Base-by-base conservation (phyloP, 2,797 vertebrate species). In the Hydrolagus colliei region DNA sequence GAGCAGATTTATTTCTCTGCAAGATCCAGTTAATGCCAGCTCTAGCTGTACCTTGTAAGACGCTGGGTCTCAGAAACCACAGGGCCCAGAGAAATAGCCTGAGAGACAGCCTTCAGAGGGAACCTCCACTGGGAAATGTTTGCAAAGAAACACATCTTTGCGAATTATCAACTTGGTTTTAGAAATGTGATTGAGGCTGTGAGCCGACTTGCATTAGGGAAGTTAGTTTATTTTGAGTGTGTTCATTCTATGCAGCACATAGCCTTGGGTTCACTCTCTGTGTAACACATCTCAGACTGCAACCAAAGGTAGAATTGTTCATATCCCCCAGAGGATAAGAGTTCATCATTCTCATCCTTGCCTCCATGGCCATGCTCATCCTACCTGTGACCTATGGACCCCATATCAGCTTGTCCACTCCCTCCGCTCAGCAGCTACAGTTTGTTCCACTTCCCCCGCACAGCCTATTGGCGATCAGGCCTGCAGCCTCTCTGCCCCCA, bases 231-330 rank as follows among this genome's bases (percentile, higher is more conserved):
- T 52, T 71, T 1, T 3, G 32, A 41, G 41, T 71, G 41, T 52
- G 41, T 52, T 71, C 32, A n/a, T 14, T 52, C 41, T 52, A 52
- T 41, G 79, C 65, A 68, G 18, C 9, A 27, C 18, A 65, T 16
- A 82, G 11, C 4, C 78, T 82, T 79, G 61, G n/a, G 5, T 79
- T 79, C 63, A 79, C 77, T 61, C 59, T 82, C 63, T 7, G 71
- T 67, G 65, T 63, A 68, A 84, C 35, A 27, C 65, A 84, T 20
- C 4, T 7, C 78, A 22, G 16, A 16, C 14, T 18, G 27, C 27
- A 35, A 82, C 27, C 13, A 67, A 65, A 9, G 1, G 41, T 52
- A 52, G 41, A 52, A 52, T 6, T 6, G 41, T 52, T 52, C 41
- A 3, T 52, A 52, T 52, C 41, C 41, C 3, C 41, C 41, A 52